Conservation (phyloP, 2,888 invertebrate species). For the Machimus rusticus region DNA sequence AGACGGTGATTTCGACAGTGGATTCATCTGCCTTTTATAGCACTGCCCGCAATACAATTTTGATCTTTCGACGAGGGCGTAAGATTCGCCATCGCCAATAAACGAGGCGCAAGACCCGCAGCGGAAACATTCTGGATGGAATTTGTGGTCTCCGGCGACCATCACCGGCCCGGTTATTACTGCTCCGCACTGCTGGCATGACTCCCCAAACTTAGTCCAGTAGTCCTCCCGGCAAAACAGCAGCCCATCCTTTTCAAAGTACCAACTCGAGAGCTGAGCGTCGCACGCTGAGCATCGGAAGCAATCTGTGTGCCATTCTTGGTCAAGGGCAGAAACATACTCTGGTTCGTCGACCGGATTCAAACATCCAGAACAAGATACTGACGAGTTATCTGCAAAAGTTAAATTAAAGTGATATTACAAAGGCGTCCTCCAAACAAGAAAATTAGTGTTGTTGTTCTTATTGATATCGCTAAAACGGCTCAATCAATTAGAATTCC, state of each 20-base stretch:
- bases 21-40: slow-evolving; percentile 75
- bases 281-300: slow-evolving; percentile 94
- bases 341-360: slow-evolving; percentile 65
- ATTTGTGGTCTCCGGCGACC: slow-evolving; percentile 94
- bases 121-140: slow-evolving; percentile 95
- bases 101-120: slow-evolving; percentile 82
- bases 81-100: slow-evolving; percentile 92
- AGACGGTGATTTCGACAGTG: slow-evolving; percentile 42
- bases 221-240: slow-evolving; percentile 90
- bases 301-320: slow-evolving; percentile 90
- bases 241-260: slow-evolving; percentile 90
- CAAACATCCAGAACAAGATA: slow-evolving; percentile 55
- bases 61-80: slow-evolving; percentile 89
- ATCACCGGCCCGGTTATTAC: slow-evolving; percentile 83
- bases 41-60: slow-evolving; percentile 86
- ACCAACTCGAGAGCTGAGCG: slow-evolving; percentile 85
- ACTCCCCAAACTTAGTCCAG: slow-evolving; percentile 86
- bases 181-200: slow-evolving; percentile 83
- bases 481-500: too few relatives aligned
- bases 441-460: too few relatives aligned
- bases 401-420: neutral
- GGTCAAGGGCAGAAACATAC: slow-evolving; percentile 80
- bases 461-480: too few relatives aligned
- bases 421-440: too few relatives aligned
- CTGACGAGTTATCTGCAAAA: slow-evolving; percentile 12